These are phyloP conservation scores for Papilio helenus DNA, from an alignment of 1,140 invertebrate species.

Conservation along the genomic window DNA sequence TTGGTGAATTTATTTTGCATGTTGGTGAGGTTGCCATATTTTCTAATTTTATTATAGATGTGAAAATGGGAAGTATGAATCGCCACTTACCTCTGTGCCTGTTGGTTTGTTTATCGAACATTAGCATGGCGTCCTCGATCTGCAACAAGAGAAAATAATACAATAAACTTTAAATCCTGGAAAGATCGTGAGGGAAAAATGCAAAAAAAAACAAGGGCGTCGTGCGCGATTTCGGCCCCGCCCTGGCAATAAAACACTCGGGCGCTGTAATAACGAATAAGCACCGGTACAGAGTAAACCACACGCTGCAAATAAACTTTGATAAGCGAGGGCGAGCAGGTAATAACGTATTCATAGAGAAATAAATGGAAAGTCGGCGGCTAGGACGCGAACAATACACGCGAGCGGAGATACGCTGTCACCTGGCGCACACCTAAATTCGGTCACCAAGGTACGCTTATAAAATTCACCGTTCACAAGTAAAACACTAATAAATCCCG, in stretches of 20 bases:
- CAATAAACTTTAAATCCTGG: constrained; percentile 69
- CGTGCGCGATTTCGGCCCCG: constrained; percentile 76
- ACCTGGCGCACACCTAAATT: constrained; percentile 64
- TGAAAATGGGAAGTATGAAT: background rate
- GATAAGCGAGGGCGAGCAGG: constrained; percentile 82
- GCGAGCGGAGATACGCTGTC: constrained; percentile 76
- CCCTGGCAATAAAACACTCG: constrained; percentile 82
- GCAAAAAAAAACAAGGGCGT: constrained; percentile 74
- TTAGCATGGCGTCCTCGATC: constrained; percentile 99
- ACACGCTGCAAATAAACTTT: constrained; percentile 83
- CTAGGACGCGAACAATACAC: constrained; percentile 80
- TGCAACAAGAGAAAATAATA: constrained; percentile 87
- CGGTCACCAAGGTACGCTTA: constrained; percentile 68
- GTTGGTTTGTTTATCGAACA: constrained; percentile 99
- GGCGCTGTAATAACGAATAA: constrained; percentile 81
- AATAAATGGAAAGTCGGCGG: constrained; percentile 82
- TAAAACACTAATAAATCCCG: constrained; percentile 72
- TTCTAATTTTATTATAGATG: background rate
- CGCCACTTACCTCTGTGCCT: constrained; percentile 98
- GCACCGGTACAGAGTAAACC: constrained; percentile 82
- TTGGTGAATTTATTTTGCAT: background rate
- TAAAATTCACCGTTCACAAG: constrained; percentile 66
- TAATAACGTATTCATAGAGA: constrained; percentile 84
- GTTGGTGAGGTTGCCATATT: background rate
- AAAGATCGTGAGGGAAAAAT: constrained; percentile 72